Conservation (phyloP, 2,797 vertebrate species). For the Pachyuromys duprasi region DNA sequence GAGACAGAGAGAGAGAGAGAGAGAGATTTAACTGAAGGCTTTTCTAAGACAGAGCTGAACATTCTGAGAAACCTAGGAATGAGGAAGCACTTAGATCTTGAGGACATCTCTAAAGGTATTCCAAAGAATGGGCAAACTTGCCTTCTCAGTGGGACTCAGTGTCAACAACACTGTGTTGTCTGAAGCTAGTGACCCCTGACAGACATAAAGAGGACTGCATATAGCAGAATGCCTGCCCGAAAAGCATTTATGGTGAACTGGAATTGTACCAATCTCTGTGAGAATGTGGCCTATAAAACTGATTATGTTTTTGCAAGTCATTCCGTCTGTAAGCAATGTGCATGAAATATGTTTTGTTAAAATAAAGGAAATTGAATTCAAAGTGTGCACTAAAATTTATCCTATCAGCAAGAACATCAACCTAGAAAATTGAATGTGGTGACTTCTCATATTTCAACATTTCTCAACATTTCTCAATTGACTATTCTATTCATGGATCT, state of each 20-base stretch:
- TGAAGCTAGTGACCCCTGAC: background rate
- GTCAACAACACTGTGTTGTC: background rate
- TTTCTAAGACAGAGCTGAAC: background rate
- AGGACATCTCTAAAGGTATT: background rate
- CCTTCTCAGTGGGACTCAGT: background rate
- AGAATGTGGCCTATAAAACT: constrained; percentile 71
- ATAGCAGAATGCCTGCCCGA: constrained; percentile 55
- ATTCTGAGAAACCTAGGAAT: background rate
- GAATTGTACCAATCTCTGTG: constrained; percentile 51
- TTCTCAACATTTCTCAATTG: constrained; percentile 43
- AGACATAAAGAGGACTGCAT: background rate
- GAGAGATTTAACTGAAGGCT: background rate
- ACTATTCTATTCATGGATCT: constrained; percentile 54
- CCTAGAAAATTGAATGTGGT: constrained; percentile 77
- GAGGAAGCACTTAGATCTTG: background rate
- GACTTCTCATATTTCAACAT: constrained; percentile 67
- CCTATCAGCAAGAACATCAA: constrained; percentile 67
- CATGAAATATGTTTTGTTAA: constrained; percentile 79
- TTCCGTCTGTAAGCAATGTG: constrained; percentile 77
- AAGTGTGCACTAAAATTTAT: constrained; percentile 74
- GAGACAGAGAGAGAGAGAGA: background rate
- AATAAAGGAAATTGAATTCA: constrained; percentile 80
- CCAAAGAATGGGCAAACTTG: background rate
- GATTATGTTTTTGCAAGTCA: constrained; percentile 66
- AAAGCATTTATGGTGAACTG: constrained; percentile 50